phyloP scores from a whole-genome alignment of 2,888 invertebrate genomes.

The Physocephala rufipes region DNA sequence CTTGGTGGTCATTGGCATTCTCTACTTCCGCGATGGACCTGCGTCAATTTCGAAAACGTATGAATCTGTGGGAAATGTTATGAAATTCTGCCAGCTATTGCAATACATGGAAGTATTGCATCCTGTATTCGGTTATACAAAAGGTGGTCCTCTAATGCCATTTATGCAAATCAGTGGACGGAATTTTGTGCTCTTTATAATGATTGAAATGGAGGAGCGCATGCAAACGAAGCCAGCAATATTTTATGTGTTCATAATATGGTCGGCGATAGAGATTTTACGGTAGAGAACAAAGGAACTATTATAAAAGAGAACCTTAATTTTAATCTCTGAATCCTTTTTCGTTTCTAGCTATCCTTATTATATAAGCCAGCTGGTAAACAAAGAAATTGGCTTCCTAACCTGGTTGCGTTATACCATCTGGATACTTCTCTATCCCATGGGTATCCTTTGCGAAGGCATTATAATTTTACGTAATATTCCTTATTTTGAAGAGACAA shows the following conservation, averaged over 20 bases:
- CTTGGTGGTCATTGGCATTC: slow-evolving; percentile 75
- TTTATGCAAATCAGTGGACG: slow-evolving; percentile 84
- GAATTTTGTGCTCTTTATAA: slow-evolving; percentile 79
- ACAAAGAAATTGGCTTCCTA: slow-evolving; percentile 76
- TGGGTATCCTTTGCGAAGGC: slow-evolving; percentile 89
- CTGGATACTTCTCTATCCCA: slow-evolving; percentile 93
- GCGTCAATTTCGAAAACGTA: slow-evolving; percentile 77
- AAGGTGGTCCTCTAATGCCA: slow-evolving; percentile 77
- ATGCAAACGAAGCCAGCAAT: slow-evolving; percentile 89
- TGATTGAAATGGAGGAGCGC: slow-evolving; percentile 85
- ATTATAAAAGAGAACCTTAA: not conserved
- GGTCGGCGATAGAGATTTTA: slow-evolving; percentile 84
- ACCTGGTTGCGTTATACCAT: slow-evolving; percentile 94
- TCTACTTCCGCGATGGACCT: slow-evolving; percentile 78
- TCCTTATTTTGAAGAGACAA: slow-evolving; percentile 88
- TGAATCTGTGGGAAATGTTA: slow-evolving; percentile 76
- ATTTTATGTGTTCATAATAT: slow-evolving; percentile 86
- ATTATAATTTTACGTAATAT: slow-evolving; percentile 83
- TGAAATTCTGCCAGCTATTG: slow-evolving; percentile 83
- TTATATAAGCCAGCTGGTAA: slow-evolving; percentile 84
- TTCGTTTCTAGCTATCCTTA: slow-evolving; percentile 82
- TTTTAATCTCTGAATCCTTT: not conserved
- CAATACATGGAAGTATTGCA: slow-evolving; percentile 90
- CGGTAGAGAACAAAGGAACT: slow-evolving; percentile 68
- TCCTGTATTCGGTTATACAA: slow-evolving; percentile 88